Evolutionary conservation across 1,140 invertebrate genomes (phyloP).

Genomic region (Megalonaias nervosa): DNA sequence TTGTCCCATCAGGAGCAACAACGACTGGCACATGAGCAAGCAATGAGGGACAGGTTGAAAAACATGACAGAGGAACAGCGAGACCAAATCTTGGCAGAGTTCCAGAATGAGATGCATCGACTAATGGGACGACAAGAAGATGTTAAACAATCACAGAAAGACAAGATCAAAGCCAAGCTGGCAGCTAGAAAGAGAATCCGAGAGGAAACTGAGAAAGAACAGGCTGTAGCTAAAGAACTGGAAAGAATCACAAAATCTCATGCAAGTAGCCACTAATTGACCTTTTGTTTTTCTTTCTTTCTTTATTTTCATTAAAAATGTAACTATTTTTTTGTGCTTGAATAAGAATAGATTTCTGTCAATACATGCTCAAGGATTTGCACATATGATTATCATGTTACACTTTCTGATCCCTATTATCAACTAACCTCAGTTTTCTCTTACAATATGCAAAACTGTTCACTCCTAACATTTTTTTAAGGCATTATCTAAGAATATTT

Average conservation of each 20-base stretch:
- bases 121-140: constrained; percentile 40
- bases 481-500: too few relatives aligned
- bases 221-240: constrained; percentile 60
- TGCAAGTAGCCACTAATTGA: constrained; percentile 41
- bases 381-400: too few relatives aligned
- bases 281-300: too few relatives aligned
- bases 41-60: constrained; percentile 48
- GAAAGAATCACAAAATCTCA: constrained; percentile 63
- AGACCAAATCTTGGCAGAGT: constrained; percentile 55
- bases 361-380: too few relatives aligned
- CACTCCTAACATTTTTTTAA: too few relatives aligned
- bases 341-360: too few relatives aligned
- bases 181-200: constrained; percentile 64
- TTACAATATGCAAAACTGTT: too few relatives aligned
- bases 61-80: constrained; percentile 49
- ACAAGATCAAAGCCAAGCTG: constrained; percentile 62
- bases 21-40: constrained; percentile 47
- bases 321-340: too few relatives aligned
- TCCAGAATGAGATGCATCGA: constrained; percentile 46
- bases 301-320: too few relatives aligned
- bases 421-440: too few relatives aligned
- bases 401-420: too few relatives aligned
- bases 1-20: constrained; percentile 39
- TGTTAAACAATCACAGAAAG: constrained; percentile 45
- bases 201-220: constrained; percentile 63